phyloP scores from a whole-genome alignment of 92 coral and sea anemone genomes.

The Diadumene lineata region DNA sequence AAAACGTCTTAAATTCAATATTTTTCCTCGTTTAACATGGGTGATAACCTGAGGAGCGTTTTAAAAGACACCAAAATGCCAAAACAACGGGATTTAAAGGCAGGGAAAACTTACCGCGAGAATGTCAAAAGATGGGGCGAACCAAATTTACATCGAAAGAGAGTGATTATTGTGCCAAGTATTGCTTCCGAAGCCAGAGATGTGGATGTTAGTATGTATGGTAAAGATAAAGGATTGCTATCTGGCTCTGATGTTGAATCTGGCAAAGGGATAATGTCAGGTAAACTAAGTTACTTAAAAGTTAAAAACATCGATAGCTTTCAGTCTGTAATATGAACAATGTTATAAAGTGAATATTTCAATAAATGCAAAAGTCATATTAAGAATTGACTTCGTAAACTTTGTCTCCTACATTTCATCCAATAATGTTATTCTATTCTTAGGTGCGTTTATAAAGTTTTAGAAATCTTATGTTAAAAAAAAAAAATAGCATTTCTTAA shows the following conservation, averaged over 20 bases:
- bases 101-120: slow-evolving; percentile 90
- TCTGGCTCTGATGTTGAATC: neutral
- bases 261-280: neutral
- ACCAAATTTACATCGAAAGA: slow-evolving; percentile 61
- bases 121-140: slow-evolving; percentile 77
- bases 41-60: neutral
- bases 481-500: too few species aligned
- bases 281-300: neutral
- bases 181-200: slow-evolving; percentile 78
- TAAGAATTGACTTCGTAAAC: too few species aligned
- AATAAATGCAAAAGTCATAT: neutral
- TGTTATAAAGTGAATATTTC: neutral
- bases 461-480: too few species aligned
- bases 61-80: slow-evolving; percentile 30
- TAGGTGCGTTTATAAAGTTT: too few species aligned
- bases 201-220: slow-evolving; percentile 29
- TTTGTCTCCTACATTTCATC: too few species aligned
- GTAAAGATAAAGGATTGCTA: neutral
- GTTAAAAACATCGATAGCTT: neutral
- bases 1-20: neutral
- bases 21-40: neutral
- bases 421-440: too few species aligned
- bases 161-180: slow-evolving; percentile 79
- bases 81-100: slow-evolving; percentile 65
- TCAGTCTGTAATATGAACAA: neutral